Base-by-base conservation (phyloP, 2,888 invertebrate species). In the Drosophila nigritarsus region DNA sequence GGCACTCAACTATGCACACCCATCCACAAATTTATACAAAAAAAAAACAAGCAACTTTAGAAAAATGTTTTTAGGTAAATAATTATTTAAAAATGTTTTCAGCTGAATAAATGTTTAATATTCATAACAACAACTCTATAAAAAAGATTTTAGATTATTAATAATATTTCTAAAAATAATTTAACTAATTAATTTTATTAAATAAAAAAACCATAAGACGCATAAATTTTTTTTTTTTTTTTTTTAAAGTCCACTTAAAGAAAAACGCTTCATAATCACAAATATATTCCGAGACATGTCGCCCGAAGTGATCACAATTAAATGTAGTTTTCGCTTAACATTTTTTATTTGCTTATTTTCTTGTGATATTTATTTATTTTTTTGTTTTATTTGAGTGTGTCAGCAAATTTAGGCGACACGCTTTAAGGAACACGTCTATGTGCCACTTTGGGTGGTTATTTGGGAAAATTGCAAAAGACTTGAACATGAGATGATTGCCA, bases 401-500 rank as follows among this genome's bases (percentile, higher is more conserved):
- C 34, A 9, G 6, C 2, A 36, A 18, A 36, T 27, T 27, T 1
- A 2, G 3, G 24, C 54, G 4, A 32, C 13, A 53, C 20, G 32
- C 15, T 36, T 27, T 18, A 5, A 24, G 24, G 11, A 24, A 36
- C 20, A 18, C 6, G 20, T 29, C 34, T 0, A 6, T n/a, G 9
- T 0, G 8, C 11, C 20, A 20, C 9, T 32, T 9, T 30, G 15
- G 4, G 8, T 30, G 36, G 8, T 29, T 13, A 30, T 54, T 53
- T 18, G 20, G 13, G 4, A 32, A 24, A 54, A 30, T 32, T 30
- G 29, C 53, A 30, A 32, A 40, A 3, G 0, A n/a, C 36, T 38
- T 45, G 13, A 32, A 27, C 20, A 34, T 18, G 13, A 42, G 40
- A 27, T 56, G 45, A 59, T 34, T 40, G 15, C 56, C 20, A 54